phyloP scores from a whole-genome alignment of 2,888 invertebrate genomes.

The Parnassius smintheus region DNA sequence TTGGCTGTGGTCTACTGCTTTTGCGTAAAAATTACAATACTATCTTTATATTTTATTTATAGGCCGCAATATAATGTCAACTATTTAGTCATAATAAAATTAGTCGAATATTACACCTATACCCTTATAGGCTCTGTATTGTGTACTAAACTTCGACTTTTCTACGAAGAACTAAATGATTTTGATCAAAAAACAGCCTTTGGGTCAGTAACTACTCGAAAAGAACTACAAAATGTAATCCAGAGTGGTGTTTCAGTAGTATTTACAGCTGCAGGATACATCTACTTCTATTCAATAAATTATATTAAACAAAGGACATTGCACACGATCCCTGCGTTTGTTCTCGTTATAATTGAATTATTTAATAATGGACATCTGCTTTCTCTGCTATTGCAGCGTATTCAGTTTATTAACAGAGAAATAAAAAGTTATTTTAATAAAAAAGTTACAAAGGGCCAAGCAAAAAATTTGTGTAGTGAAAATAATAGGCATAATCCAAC shows the following conservation, averaged over 20 bases:
- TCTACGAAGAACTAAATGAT: slow-evolving; percentile 7
- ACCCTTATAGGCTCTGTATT: slow-evolving; percentile 1
- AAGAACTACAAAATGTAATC: neutral
- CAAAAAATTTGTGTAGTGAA: neutral
- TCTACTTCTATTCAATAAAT: neutral
- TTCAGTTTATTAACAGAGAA: slow-evolving; percentile 1
- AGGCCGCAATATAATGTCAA: neutral
- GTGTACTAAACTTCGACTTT: neutral
- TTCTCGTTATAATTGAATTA: neutral
- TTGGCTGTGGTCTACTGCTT: neutral
- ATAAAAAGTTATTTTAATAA: neutral
- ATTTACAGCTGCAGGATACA: neutral
- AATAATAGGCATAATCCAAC: neutral
- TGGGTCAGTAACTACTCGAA: neutral
- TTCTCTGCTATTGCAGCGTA: slow-evolving; percentile 4
- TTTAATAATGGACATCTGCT: slow-evolving; percentile 13
- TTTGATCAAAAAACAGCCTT: slow-evolving; percentile 2
- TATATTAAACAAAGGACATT: neutral
- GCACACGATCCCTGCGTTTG: neutral
- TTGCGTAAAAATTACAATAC: neutral
- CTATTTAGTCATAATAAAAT: neutral
- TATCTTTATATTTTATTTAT: neutral
- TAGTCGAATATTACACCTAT: neutral
- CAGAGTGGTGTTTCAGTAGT: neutral
- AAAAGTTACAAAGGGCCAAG: neutral